Base-by-base conservation (phyloP, 1,140 invertebrate species). In the Eciton burchellii region DNA sequence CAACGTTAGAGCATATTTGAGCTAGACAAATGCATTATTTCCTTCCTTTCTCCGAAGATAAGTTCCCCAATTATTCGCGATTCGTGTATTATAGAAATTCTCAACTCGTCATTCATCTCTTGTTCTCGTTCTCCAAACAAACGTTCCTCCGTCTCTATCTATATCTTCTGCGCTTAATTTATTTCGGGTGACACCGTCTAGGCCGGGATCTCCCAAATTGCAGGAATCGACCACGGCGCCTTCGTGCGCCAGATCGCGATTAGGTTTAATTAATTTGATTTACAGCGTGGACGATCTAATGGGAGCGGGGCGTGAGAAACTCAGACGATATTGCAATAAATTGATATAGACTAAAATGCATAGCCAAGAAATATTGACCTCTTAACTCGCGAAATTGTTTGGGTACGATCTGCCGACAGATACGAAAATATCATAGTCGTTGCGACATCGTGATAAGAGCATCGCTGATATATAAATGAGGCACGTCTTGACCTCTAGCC, bases 101-200 rank as follows among this genome's bases (percentile, higher is more conserved):
- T 47, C 62, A 14, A 54, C 54, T 59, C 66, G 63, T 65, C 81
- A 57, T 65, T 82, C 35, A 66, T 76, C 52, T 70, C 24, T 19
- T 56, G 49, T 16, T 79, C 74, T 54, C 49, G 21, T 62, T 84
- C 52, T 73, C 41, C 60, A 66, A 59, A 35, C 45, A 35, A 59
- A 16, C 66, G 3, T 35, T 45, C n/a, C 16, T 52, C 49, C 52
- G 11, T 26, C 60, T 87, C 81, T 79, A 79, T 85, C 81, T 87
- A 82, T 86, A 85, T 72, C 77, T 29, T 47, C 52, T 26, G 63
- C 54, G 29, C 52, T 86, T 82, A 85, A 82, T 86, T 77, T 52
- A 59, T 41, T 14, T 52, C 52, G 52, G 43, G 60, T 74, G 79
- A 86, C 77, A 84, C 70, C 57, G 54, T 74, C 62, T 12, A 26